phyloP scores from a whole-genome alignment of 2,888 invertebrate genomes.

The Argyresthia albistria region DNA sequence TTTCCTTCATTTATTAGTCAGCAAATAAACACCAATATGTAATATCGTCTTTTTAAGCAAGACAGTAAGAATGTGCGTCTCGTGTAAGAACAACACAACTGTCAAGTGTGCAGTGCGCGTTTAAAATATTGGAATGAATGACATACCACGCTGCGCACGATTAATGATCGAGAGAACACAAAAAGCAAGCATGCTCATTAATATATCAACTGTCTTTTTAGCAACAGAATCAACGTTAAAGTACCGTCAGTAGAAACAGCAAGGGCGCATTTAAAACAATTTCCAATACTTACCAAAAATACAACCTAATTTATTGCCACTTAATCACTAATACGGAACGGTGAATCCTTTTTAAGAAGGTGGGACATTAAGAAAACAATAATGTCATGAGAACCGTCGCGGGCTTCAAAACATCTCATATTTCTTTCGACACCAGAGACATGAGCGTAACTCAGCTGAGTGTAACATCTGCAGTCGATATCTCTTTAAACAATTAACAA shows the following conservation, averaged over 20 bases:
- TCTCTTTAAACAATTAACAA: constrained; percentile 65
- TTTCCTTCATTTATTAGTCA: too few species aligned
- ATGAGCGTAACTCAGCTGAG: constrained; percentile 44
- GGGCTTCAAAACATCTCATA: constrained; percentile 43
- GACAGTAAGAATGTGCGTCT: constrained; percentile 48
- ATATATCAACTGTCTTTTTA: constrained; percentile 72
- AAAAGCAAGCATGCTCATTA: constrained; percentile 69
- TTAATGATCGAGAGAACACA: constrained; percentile 62
- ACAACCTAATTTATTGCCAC: background rate
- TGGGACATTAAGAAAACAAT: background rate
- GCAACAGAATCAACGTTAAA: constrained; percentile 32
- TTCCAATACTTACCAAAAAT: background rate
- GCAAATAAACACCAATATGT: background rate
- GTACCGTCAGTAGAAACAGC: constrained; percentile 40
- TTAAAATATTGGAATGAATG: constrained; percentile 73
- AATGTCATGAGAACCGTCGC: background rate
- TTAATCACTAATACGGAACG: background rate
- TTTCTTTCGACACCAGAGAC: constrained; percentile 54
- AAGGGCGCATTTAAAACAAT: background rate
- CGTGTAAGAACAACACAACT: constrained; percentile 63
- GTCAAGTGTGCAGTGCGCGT: constrained; percentile 49
- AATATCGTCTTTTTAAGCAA: constrained; percentile 16
- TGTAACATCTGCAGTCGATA: constrained; percentile 64
- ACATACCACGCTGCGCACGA: constrained; percentile 68
- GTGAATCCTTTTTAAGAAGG: background rate